Evolutionary conservation across 2,888 invertebrate species (phyloP), one percentile per base, ranked within the genome.

Genomic region (Sialis lutaria): DNA sequence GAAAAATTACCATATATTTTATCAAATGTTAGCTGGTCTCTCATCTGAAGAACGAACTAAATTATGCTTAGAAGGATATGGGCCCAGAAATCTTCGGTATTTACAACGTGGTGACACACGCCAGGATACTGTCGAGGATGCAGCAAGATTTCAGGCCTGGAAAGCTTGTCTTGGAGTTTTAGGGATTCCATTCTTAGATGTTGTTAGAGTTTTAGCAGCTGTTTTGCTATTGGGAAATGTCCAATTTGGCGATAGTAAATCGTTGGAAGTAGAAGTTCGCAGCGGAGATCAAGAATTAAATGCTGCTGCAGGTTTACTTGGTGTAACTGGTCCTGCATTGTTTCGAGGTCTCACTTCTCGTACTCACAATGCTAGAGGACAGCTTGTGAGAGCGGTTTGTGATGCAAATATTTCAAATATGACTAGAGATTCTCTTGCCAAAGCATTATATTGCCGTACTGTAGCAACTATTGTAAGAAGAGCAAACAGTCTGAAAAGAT

Each of bases 1-100:
- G 68, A 89, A 90, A 63, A 95, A 93, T 69, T 95, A 91, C 67
- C 92, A 95, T 65, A 91, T 95, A 58, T 95, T 95, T 70, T 95
- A 95, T 69, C 92, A 95, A 71, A 82, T 95, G 80, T 67, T 89
- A 45, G 90, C 91, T 12, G 93, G 95, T 0, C 73, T 95, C 31
- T 79, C 83, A 40, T 69, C 78, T 46, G 92, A 93, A 54, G 95
- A 95, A 62, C 69, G 84, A 63, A 77, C 80, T 12, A 88, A 87
- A 67, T 73, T 93, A 33, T 88, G 90, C 67, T 70, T 95, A 56
- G 88, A 89, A 58, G 87, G 88, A 5, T 47, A 47, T 33, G 42
- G 47, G 6, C 74, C 87, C 9, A 77, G 81, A 50, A 90, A 88
- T 57, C 68, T 93, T 51, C 74, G 80, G 59, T 93, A 92, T 63